These are phyloP conservation scores for Trogon melanurus DNA, from an alignment of 2,113 vertebrate species.

Conservation along the genomic window DNA sequence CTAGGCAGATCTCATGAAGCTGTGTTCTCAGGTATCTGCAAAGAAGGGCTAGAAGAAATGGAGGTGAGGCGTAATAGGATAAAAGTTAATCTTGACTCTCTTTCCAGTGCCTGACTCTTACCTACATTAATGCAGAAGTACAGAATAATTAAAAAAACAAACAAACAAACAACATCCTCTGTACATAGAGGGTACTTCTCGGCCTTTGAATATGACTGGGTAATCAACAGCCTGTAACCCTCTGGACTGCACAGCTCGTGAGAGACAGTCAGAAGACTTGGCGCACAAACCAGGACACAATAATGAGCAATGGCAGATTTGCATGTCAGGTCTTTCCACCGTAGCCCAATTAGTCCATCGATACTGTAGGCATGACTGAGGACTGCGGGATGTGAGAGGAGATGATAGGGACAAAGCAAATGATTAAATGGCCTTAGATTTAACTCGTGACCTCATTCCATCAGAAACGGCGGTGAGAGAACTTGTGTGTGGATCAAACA, in stretches of 20 bases:
- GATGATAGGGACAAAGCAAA: neutral
- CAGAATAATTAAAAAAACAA: neutral
- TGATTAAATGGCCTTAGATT: neutral
- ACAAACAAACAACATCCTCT: neutral
- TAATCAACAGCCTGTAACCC: neutral
- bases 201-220: neutral
- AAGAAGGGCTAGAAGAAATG: neutral
- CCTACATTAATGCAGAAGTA: neutral
- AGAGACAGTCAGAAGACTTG: neutral
- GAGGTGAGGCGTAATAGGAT: neutral
- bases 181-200: neutral
- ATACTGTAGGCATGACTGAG: neutral
- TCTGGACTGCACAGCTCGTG: neutral
- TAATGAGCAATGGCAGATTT: conserved; percentile 9
- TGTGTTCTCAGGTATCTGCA: neutral
- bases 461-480: neutral
- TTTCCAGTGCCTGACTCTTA: neutral
- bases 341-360: neutral
- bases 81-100: neutral
- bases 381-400: neutral
- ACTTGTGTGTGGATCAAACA: neutral
- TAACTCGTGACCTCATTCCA: conserved; percentile 35
- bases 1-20: neutral
- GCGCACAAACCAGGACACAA: neutral
- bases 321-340: neutral